These are phyloP conservation scores for Pterostichus niger DNA, from an alignment of 2,888 invertebrate species.

Conservation along the genomic window DNA sequence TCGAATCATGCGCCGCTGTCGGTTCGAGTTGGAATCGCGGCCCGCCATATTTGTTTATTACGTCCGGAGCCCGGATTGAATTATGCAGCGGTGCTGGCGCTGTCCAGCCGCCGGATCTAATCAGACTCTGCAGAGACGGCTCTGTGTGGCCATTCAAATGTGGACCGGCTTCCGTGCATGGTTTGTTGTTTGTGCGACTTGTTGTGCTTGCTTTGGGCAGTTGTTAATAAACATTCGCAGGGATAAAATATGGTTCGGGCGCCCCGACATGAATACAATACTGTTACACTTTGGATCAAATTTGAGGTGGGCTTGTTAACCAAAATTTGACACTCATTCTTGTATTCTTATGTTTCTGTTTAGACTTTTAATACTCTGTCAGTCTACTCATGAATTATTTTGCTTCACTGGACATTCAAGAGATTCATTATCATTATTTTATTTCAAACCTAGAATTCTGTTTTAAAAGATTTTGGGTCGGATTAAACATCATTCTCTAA, in stretches of 20 bases:
- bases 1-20: conserved; percentile 58
- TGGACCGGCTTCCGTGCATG: conserved; percentile 2
- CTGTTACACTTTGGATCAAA: no score
- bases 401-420: no score
- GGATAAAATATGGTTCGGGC: conserved; percentile 18
- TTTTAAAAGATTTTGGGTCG: no score
- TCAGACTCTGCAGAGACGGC: conserved; percentile 9
- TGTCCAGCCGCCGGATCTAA: conserved; percentile 34
- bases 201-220: conserved; percentile 42
- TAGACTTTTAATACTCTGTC: no score
- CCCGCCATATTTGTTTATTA: conserved; percentile 63
- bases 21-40: conserved; percentile 50
- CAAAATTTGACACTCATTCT: no score
- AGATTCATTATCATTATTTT: background rate
- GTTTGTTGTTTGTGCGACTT: conserved; percentile 22
- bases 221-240: conserved; percentile 48
- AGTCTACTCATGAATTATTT: no score
- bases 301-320: no score
- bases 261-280: background rate
- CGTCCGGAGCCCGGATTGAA: conserved; percentile 59
- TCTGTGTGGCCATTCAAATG: conserved; percentile 15
- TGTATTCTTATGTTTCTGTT: no score
- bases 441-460: no score
- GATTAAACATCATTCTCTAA: no score
- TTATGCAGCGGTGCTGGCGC: conserved; percentile 24